Percentiles rank a stretch among this genome's conserved stretches.
These are phyloP conservation scores for Aurelia sp. DNA, from an alignment of 30 jellyfish, hydroid and myxozoan genomes.

Conservation along the genomic window DNA sequence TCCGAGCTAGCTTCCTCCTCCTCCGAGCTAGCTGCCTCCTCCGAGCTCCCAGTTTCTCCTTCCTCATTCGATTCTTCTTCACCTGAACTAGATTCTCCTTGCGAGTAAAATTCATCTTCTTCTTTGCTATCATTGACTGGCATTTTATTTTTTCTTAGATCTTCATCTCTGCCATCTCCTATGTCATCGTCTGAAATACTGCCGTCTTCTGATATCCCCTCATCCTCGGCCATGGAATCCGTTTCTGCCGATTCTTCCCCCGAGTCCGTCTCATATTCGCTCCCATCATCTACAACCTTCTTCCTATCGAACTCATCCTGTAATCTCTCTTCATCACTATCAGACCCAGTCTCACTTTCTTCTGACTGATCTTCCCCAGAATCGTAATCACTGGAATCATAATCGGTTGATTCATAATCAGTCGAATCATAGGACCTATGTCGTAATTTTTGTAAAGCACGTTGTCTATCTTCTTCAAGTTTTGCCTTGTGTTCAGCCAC, in stretches of 20 bases:
- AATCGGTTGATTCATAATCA: conserved; percentile 9
- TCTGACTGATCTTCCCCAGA: conserved; percentile 3
- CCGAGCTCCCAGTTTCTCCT: background rate
- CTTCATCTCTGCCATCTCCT: no score
- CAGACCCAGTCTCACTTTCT: conserved; percentile 4
- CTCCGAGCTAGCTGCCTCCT: conserved; percentile 11
- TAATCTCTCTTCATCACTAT: conserved; percentile 25
- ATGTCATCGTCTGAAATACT: background rate
- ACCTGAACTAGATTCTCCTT: no score
- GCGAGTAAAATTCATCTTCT: background rate
- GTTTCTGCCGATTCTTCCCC: background rate
- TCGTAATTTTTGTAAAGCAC: conserved; percentile 2
- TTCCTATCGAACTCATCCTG: background rate
- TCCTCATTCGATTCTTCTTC: background rate
- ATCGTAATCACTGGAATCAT: conserved; percentile 14
- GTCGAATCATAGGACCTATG: background rate
- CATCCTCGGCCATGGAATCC: background rate
- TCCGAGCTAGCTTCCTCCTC: background rate
- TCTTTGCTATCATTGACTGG: no score
- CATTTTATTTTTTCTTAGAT: no score
- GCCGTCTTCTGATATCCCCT: background rate
- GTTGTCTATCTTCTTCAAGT: conserved; percentile 34
- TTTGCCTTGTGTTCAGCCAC: conserved; percentile 1
- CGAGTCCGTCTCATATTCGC: conserved; percentile 15
- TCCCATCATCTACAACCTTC: background rate